phyloP scores from a whole-genome alignment of 2,113 vertebrate genomes.

The Microcebus tavaratra region DNA sequence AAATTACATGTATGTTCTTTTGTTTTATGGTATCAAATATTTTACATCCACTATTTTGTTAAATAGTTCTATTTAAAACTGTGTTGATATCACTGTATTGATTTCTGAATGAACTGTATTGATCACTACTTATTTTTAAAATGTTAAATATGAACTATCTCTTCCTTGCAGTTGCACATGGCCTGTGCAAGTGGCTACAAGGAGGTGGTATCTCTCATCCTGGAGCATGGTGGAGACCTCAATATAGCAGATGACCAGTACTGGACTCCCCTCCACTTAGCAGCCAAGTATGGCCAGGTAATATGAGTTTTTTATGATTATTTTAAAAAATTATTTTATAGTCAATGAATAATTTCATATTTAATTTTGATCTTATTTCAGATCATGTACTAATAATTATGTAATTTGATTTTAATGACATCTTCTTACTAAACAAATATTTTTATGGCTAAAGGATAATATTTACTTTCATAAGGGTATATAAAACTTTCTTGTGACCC shows the following conservation, averaged over 20 bases:
- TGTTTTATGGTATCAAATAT: neutral
- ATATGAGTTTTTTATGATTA: neutral
- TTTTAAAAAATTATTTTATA: neutral
- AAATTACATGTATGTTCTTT: accelerated
- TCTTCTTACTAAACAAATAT: neutral
- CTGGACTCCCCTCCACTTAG: conserved; percentile 96
- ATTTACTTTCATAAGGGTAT: neutral
- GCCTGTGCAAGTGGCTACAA: conserved; percentile 94
- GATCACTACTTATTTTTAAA: neutral
- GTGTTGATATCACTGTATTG: too few species aligned
- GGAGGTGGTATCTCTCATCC: conserved; percentile 88
- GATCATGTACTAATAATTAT: neutral
- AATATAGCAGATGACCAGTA: conserved; percentile 87
- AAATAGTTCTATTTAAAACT: neutral
- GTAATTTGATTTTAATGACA: neutral
- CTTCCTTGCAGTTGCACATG: conserved; percentile 90
- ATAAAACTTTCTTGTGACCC: neutral
- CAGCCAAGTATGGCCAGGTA: conserved; percentile 97
- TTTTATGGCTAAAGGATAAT: neutral
- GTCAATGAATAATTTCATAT: neutral
- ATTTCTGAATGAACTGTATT: too few species aligned
- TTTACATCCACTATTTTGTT: neutral
- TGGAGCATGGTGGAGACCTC: conserved; percentile 90
- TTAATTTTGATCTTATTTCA: neutral
- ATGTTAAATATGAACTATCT: neutral